Percentiles rank a stretch among this genome's conserved stretches.
Evolutionary conservation across 2,888 invertebrate genomes (phyloP).

Genomic region (Barypeithes pellucidus): DNA sequence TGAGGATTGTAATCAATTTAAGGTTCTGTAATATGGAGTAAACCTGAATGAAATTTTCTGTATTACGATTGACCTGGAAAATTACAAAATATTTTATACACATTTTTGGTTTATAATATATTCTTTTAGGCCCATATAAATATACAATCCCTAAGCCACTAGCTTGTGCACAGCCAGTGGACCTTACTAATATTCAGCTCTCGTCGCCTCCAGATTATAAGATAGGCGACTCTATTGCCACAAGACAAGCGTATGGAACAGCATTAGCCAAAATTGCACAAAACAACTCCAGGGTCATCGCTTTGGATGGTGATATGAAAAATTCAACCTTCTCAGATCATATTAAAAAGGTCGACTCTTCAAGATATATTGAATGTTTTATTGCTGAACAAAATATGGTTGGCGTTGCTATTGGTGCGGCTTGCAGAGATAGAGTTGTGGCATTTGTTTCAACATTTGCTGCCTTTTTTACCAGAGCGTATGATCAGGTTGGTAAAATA

Average conservation of each 20-base stretch:
- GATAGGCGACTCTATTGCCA: conserved; percentile 84
- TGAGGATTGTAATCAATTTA: too few relatives aligned
- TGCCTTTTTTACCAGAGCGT: conserved; percentile 96
- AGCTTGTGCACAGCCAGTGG: conserved; percentile 79
- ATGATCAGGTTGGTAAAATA: conserved; percentile 84
- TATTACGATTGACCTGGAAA: too few relatives aligned
- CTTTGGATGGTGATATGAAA: conserved; percentile 97
- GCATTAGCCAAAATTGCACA: conserved; percentile 90
- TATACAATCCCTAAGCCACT: conserved; percentile 75
- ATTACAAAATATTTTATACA: too few relatives aligned
- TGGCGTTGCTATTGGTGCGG: conserved; percentile 95
- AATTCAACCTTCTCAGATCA: conserved; percentile 98
- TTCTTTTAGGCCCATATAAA: conserved; percentile 75
- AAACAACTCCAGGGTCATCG: conserved; percentile 86
- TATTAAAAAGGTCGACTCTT: conserved; percentile 82
- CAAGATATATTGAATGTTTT: conserved; percentile 93
- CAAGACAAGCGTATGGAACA: conserved; percentile 93
- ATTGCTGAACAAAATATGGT: conserved; percentile 99
- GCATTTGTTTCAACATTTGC: conserved; percentile 98
- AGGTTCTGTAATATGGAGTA: too few relatives aligned
- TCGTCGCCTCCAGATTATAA: conserved; percentile 88
- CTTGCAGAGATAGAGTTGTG: conserved; percentile 93
- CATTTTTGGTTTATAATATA: conserved; percentile 61
- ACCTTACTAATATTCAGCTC: conserved; percentile 81
- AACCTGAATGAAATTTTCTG: too few relatives aligned